Evolutionary conservation across 2,797 vertebrate species (phyloP).

Genomic region (Labroides dimidiatus): DNA sequence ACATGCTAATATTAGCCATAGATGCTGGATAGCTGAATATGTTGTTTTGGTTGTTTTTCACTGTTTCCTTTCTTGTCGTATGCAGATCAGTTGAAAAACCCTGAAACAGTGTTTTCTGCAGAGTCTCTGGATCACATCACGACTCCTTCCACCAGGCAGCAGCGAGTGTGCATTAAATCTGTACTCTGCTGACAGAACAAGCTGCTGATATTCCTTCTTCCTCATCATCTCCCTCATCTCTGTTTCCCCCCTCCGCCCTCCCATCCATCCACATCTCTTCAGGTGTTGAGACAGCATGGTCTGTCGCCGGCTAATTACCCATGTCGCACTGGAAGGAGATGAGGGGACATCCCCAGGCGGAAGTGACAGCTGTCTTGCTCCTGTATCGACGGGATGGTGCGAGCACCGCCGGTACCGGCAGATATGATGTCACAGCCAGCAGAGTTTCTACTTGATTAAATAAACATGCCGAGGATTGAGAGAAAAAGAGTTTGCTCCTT

Average conservation of each 20-base stretch:
- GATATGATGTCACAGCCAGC: slow-evolving; percentile 36
- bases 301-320: slow-evolving; percentile 67
- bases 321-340: slow-evolving; percentile 41
- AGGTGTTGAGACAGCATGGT: slow-evolving; percentile 55
- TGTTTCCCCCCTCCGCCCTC: slow-evolving; percentile 5
- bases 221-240: background rate
- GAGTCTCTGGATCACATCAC: slow-evolving; percentile 46
- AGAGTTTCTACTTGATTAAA: no score
- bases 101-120: slow-evolving; percentile 27
- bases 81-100: background rate
- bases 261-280: slow-evolving; percentile 21
- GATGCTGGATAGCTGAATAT: no score
- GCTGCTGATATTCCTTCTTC: slow-evolving; percentile 20
- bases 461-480: no score
- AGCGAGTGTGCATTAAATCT: slow-evolving; percentile 13
- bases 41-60: no score
- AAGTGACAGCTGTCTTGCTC: slow-evolving; percentile 68
- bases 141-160: background rate
- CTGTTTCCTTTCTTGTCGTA: no score
- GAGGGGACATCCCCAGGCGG: slow-evolving; percentile 54
- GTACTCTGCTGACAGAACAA: slow-evolving; percentile 42
- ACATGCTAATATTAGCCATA: no score
- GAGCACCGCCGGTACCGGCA: slow-evolving; percentile 26
- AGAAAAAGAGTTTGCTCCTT: no score
- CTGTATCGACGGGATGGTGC: slow-evolving; percentile 16